Evolutionary conservation across 2,113 vertebrate genomes (phyloP).

Genomic region (Excalfactoria chinensis): DNA sequence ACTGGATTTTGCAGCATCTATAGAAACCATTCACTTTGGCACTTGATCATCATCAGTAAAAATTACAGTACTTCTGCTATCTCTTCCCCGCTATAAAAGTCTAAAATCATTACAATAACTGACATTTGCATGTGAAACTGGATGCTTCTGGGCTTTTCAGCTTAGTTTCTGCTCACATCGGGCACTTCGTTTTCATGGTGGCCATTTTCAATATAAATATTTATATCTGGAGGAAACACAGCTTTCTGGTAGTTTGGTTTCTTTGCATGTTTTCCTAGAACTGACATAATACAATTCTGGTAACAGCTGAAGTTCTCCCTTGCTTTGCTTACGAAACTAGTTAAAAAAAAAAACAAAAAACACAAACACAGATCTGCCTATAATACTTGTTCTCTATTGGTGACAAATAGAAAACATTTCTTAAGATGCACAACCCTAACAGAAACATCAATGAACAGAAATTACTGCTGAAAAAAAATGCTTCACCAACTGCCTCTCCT

Average conservation of each 20-base stretch:
- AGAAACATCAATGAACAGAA: neutral
- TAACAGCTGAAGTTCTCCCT: neutral
- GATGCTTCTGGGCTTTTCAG: neutral
- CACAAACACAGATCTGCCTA: neutral
- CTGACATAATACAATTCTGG: neutral
- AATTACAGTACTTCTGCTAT: neutral
- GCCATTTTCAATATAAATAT: slow-evolving; percentile 24
- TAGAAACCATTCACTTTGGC: neutral
- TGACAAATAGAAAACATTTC: neutral
- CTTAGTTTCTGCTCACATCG: neutral
- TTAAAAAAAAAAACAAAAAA: neutral
- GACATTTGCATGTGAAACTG: neutral
- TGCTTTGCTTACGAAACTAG: neutral
- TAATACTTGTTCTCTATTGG: neutral
- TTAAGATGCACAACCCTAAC: neutral
- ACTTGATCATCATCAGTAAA: neutral
- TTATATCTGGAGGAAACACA: slow-evolving; percentile 14
- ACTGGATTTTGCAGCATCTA: neutral
- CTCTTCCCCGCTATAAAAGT: neutral
- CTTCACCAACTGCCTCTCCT: neutral
- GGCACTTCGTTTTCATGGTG: neutral
- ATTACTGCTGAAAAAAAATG: neutral
- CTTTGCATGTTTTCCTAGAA: neutral
- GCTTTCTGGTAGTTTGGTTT: slow-evolving; percentile 11
- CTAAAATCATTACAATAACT: neutral